A percentile compares a stretch with the other conserved stretches of the same genome.
Conservation (phyloP, 2,888 invertebrate genomes). For the Pseudolycoriella hygida region DNA sequence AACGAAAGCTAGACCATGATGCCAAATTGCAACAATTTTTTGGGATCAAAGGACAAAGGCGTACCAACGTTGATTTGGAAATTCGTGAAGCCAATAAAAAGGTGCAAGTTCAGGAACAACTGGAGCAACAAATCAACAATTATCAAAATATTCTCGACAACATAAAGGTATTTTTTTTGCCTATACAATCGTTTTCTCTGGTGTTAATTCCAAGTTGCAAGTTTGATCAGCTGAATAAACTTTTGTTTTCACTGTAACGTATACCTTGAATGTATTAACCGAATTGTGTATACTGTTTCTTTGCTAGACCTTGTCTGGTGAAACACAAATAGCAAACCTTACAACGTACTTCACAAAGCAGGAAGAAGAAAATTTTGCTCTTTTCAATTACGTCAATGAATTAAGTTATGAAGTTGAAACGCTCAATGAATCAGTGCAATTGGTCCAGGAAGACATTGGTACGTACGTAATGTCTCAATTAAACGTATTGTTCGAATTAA, state of each 20-base stretch:
- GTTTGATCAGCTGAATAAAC: no score
- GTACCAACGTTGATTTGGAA: slow-evolving; percentile 55
- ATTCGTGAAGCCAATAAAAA: slow-evolving; percentile 55
- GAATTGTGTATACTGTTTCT: no score
- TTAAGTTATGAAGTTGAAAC: slow-evolving; percentile 68
- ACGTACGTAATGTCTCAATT: slow-evolving; percentile 9
- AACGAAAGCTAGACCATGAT: slow-evolving; percentile 71
- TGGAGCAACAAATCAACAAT: slow-evolving; percentile 50
- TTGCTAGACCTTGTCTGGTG: slow-evolving; percentile 38
- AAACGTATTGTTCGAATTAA: no score
- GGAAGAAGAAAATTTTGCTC: slow-evolving; percentile 81
- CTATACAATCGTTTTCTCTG: no score
- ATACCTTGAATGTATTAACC: no score
- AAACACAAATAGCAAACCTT: slow-evolving; percentile 46
- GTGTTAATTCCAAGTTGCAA: no score
- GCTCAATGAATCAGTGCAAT: slow-evolving; percentile 46
- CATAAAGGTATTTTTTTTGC: slow-evolving; percentile 54
- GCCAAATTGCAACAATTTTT: slow-evolving; percentile 70
- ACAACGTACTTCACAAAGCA: slow-evolving; percentile 60
- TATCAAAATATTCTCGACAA: slow-evolving; percentile 59
- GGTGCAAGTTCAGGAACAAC: slow-evolving; percentile 44
- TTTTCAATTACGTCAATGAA: slow-evolving; percentile 82
- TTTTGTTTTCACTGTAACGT: no score
- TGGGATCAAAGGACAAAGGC: slow-evolving; percentile 64
- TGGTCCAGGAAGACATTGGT: slow-evolving; percentile 46